Base-by-base conservation (phyloP, 2,797 vertebrate species). In the Poecilia gillii region DNA sequence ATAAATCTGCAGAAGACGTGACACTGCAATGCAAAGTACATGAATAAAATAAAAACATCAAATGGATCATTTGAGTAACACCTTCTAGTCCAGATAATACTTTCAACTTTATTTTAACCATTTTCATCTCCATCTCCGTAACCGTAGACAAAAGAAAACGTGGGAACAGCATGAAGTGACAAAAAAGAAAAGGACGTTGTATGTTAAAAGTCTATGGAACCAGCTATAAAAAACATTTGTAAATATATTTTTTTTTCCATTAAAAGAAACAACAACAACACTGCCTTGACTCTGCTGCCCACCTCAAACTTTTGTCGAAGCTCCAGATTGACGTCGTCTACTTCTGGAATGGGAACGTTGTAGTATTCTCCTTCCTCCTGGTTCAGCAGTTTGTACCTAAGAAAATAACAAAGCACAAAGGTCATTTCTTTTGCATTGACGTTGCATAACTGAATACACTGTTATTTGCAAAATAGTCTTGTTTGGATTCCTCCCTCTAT, bases 281-380 rank as follows among this genome's bases (percentile, higher is more conserved):
- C 51, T 53, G 51, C 51, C 23, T 53, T 53, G 12, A 25, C 6
- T 0, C 53, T 16, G 46, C 8, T 68, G 20, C 96, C 96, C 86
- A 99, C 98, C 97, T 99, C 98, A 85, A 99, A 99, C 91, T 99
- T 99, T 93, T 99, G 97, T 45, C 97, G 92, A 72, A 99, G 95
- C 86, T 99, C 98, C 88, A 95, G 81, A 74, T 99, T 98, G 51
- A 97, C 96, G 71, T 97, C 97, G 0, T 96, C 97, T 43, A 96
- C 96, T 82, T 99, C 98, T 0, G 98, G 97, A 88, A 99, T 99
- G 77, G 98, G 98, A 6, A 99, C 98, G 0, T 98, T 99, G 89
- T 99, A 99, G 91, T 99, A 99, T 90, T 99, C 98, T 0, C 98
- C 98, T 90, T 99, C 98, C 83, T 99, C 98, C 83, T 99, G 97